These are phyloP conservation scores for Numenius arquata DNA, from an alignment of 2,113 vertebrate genomes.

Conservation along the genomic window DNA sequence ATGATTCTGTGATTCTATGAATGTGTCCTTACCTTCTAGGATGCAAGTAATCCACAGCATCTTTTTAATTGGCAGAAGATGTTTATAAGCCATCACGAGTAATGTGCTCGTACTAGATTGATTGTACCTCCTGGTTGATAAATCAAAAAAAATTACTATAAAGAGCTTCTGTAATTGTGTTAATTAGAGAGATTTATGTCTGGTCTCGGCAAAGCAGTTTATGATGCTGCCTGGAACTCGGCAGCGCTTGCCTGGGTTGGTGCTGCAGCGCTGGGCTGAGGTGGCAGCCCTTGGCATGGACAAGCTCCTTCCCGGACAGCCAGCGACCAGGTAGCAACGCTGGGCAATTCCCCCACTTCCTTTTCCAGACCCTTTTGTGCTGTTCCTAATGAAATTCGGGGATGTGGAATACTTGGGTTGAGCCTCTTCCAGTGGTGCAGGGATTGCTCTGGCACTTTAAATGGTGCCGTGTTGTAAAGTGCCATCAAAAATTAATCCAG, in stretches of 20 bases:
- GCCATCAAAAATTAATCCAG: background rate
- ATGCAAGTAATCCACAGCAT: background rate
- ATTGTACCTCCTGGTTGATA: background rate
- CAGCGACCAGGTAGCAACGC: no score
- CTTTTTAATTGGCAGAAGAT: background rate
- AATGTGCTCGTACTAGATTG: background rate
- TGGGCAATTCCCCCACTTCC: background rate
- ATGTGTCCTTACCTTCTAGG: background rate
- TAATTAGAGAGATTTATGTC: slow-evolving; percentile 1
- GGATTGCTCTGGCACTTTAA: background rate
- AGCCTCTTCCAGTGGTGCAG: background rate
- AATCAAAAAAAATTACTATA: background rate
- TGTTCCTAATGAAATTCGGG: background rate
- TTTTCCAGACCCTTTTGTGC: background rate
- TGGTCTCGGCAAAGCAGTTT: background rate
- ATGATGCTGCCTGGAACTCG: rapidly evolving
- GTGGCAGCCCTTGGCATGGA: background rate
- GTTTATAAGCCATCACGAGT: background rate
- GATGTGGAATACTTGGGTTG: rapidly evolving
- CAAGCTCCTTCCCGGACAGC: background rate
- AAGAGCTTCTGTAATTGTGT: background rate
- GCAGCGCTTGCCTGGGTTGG: background rate
- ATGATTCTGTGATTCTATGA: no score
- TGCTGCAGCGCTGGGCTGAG: background rate
- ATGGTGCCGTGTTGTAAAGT: background rate